These are phyloP conservation scores for Apamea sordens DNA, from an alignment of 2,888 invertebrate species.

Conservation along the genomic window DNA sequence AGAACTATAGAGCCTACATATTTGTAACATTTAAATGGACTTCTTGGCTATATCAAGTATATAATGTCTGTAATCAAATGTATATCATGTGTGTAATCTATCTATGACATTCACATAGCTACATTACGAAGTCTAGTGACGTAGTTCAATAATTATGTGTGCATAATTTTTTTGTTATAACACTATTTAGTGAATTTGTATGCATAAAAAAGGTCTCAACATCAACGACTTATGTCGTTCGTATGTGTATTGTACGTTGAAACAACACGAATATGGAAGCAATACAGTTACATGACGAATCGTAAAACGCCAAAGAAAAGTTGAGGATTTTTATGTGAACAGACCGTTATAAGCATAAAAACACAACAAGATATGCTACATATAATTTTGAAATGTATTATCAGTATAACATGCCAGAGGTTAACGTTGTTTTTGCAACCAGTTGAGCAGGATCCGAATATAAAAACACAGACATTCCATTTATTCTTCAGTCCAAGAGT, in stretches of 20 bases:
- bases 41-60: no score
- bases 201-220: no score
- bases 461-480: constrained; percentile 7
- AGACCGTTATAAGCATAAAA: background rate
- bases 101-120: background rate
- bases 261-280: background rate
- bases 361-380: background rate
- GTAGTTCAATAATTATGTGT: background rate
- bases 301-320: background rate
- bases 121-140: background rate
- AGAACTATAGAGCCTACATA: background rate
- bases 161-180: no score
- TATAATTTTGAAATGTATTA: background rate
- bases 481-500: constrained; percentile 1
- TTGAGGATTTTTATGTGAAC: background rate
- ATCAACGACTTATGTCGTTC: background rate
- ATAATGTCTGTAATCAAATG: no score
- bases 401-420: constrained; percentile 14
- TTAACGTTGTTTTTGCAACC: constrained; percentile 21
- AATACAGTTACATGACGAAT: background rate
- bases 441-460: constrained; percentile 11
- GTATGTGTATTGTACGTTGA: background rate
- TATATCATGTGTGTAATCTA: no score
- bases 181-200: no score
- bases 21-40: background rate